phyloP scores from a whole-genome alignment of 1,140 invertebrate genomes.

The Sitophilus oryzae region DNA sequence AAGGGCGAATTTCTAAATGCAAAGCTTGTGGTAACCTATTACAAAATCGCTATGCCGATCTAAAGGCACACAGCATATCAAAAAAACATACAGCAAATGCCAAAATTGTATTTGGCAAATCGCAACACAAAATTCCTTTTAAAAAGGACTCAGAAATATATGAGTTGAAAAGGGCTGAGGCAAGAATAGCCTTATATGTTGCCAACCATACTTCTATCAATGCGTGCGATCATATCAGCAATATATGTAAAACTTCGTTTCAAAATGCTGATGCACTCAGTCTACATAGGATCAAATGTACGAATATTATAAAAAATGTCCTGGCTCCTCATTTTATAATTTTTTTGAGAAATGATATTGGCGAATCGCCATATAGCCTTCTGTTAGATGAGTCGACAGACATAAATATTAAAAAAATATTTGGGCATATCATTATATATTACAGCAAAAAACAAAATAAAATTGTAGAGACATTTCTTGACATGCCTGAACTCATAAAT shows the following conservation, averaged over 20 bases:
- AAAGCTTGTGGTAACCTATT: neutral
- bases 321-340: constrained; percentile 36
- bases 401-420: constrained; percentile 36
- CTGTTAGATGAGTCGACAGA: constrained; percentile 45
- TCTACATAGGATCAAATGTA: constrained; percentile 37
- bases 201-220: constrained; percentile 4
- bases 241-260: constrained; percentile 3
- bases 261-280: neutral
- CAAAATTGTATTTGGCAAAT: constrained; percentile 4
- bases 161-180: neutral
- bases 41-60: constrained; percentile 2
- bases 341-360: constrained; percentile 35
- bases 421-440: constrained; percentile 42
- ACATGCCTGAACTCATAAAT: neutral
- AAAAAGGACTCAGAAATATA: too few relatives aligned
- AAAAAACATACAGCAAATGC: constrained; percentile 9
- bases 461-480: constrained; percentile 33
- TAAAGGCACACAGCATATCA: neutral
- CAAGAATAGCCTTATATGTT: neutral
- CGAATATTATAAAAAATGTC: constrained; percentile 40
- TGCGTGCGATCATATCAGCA: constrained; percentile 1
- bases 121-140: constrained; percentile 4
- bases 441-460: constrained; percentile 30
- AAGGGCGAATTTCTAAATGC: too few relatives aligned
- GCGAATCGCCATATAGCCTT: constrained; percentile 37